A percentile compares a stretch with the other conserved stretches of the same genome.
Conservation (phyloP, 1,140 invertebrate genomes). For the Parasteatoda tepidariorum region DNA sequence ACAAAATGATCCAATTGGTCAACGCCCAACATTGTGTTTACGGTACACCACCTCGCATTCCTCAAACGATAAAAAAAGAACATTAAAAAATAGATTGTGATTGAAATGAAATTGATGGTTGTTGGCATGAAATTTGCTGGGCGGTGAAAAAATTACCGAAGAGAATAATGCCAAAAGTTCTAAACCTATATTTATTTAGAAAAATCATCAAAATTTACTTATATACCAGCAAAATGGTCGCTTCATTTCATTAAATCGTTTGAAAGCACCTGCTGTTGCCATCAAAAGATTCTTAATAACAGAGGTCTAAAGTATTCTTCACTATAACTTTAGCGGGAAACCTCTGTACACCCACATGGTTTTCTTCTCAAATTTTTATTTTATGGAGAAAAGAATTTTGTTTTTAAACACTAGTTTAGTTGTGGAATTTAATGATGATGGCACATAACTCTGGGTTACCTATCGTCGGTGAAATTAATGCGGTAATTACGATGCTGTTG, state of each 20-base stretch:
- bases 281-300: neutral
- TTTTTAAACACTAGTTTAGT: constrained; percentile 3
- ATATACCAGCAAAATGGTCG: neutral
- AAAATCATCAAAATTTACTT: constrained; percentile 4
- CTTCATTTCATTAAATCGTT: constrained; percentile 27
- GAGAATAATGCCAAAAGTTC: neutral
- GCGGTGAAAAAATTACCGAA: constrained; percentile 6
- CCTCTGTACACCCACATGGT: constrained; percentile 21
- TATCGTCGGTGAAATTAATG: constrained; percentile 12
- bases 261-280: constrained; percentile 22
- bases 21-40: constrained; percentile 22
- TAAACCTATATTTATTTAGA: constrained; percentile 33
- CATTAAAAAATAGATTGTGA: constrained; percentile 3
- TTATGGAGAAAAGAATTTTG: neutral
- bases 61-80: neutral
- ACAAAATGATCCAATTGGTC: neutral
- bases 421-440: constrained; percentile 35
- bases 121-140: neutral
- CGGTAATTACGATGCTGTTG: constrained; percentile 20
- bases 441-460: neutral
- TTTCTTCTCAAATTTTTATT: neutral
- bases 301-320: constrained; percentile 1
- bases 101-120: constrained; percentile 39
- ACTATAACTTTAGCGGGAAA: neutral
- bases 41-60: neutral